Evolutionary conservation across 2,888 invertebrate species (phyloP), one percentile per base, ranked within the genome.

Genomic region (Epinotia bilunana): DNA sequence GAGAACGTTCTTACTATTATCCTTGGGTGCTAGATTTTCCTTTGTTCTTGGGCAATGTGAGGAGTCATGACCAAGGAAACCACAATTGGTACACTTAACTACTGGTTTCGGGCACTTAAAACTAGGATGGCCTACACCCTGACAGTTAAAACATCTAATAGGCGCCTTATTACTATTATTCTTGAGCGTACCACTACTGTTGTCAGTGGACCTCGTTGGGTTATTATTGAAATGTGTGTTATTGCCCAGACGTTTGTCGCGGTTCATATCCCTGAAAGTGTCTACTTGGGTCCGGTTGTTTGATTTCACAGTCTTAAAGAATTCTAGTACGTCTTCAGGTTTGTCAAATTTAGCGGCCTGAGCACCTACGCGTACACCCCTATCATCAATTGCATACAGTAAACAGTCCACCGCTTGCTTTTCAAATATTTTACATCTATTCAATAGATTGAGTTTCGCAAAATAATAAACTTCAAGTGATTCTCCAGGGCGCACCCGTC

Each of bases 101-200:
- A 64, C 5, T 0, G 64, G 64, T 9, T 64, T 64, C 20, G 64
- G 64, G 16, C 64, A 64, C 28, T 64, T 64, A 28, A 64, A 64
- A 9, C 64, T 64, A 4, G 64, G 64, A 53, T 64, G 64, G 23
- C 64, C 64, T 28, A 28, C n/a, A n/a, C 28, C 53, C 3, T 64
- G 20, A 46, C 64, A 64, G 16, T 64, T 64, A 53, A 64, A 64
- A 28, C 64, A 28, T 12, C 7, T 13, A 53, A 64, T 64, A 53
- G 49, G 13, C 9, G 28, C 49, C 28, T 23, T 64, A 2, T 23
- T 23, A 20, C 18, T 7, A 64, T 46, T 64, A 7, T 16, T 61
- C 13, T 16, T 55, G 55, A 18, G 6, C 46, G 46, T 4, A 23
- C 16, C 49, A 28, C 39, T 39, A 33, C 11, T 64, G 16, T 7